Evolutionary conservation across 2,113 vertebrate genomes (phyloP).

Genomic region (Sturnus vulgaris): DNA sequence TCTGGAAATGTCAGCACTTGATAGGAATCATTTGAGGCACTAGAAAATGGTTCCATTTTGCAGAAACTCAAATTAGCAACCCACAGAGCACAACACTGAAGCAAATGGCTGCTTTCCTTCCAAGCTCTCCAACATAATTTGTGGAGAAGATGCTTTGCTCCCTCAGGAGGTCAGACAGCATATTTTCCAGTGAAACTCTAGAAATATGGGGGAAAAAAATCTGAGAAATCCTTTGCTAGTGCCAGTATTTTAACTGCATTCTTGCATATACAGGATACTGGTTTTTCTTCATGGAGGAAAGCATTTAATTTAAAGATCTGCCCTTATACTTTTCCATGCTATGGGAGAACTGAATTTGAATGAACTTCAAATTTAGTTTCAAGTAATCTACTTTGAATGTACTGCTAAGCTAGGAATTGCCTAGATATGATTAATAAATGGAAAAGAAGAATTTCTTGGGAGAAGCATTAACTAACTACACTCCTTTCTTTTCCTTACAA

Average conservation of each 20-base stretch:
- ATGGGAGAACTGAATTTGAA: background rate
- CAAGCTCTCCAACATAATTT: slow-evolving; percentile 29
- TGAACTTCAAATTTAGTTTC: slow-evolving; percentile 4
- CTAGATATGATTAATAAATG: background rate
- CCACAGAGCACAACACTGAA: background rate
- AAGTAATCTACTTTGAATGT: background rate
- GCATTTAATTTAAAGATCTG: background rate
- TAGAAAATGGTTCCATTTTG: slow-evolving; percentile 61
- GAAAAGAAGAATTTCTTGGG: background rate
- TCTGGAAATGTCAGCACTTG: slow-evolving; percentile 13
- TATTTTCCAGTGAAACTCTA: slow-evolving; percentile 51
- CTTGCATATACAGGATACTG: background rate
- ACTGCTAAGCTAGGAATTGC: background rate
- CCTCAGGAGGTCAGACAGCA: slow-evolving; percentile 62
- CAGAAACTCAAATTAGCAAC: slow-evolving; percentile 41
- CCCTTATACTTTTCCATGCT: background rate
- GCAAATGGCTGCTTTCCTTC: slow-evolving; percentile 55
- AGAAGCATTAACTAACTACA: background rate
- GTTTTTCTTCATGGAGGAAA: background rate
- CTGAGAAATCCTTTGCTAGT: background rate
- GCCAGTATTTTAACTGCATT: background rate
- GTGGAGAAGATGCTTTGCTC: slow-evolving; percentile 65
- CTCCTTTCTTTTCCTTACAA: background rate
- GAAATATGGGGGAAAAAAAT: background rate
- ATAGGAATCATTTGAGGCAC: background rate